These are phyloP conservation scores for Mycalesis mineus DNA, from an alignment of 2,888 invertebrate genomes.

Conservation along the genomic window DNA sequence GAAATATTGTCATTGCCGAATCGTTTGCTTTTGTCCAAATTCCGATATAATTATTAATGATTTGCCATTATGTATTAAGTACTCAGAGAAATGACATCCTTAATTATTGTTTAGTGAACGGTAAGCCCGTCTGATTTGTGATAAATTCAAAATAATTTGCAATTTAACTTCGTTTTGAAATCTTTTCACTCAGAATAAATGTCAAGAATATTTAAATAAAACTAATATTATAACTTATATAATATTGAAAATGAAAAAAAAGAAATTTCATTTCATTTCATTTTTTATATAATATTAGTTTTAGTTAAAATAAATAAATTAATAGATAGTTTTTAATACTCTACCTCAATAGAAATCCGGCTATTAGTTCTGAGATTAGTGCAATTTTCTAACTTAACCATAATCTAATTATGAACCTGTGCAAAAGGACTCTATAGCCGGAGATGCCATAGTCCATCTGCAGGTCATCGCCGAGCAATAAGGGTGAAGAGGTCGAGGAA, in stretches of 20 bases:
- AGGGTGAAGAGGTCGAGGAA: slow-evolving; percentile 88
- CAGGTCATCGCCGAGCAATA: slow-evolving; percentile 86
- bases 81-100: slow-evolving; percentile 13
- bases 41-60: not conserved
- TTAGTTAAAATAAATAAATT: too few species aligned
- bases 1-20: not conserved
- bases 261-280: too few species aligned
- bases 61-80: not conserved
- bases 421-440: slow-evolving; percentile 83
- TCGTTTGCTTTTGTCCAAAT: not conserved
- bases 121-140: slow-evolving; percentile 9
- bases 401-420: too few species aligned
- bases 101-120: slow-evolving; percentile 16
- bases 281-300: too few species aligned
- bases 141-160: slow-evolving; percentile 11
- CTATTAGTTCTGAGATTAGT: too few species aligned
- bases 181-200: too few species aligned
- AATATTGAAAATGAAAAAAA: too few species aligned
- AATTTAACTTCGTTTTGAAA: not conserved
- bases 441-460: slow-evolving; percentile 91
- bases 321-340: too few species aligned
- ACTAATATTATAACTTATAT: too few species aligned
- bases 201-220: not conserved
- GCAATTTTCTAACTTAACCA: too few species aligned
- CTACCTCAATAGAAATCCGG: too few species aligned